Conservation (phyloP, 2,797 vertebrate species). For the Lophotriccus pileatus region DNA sequence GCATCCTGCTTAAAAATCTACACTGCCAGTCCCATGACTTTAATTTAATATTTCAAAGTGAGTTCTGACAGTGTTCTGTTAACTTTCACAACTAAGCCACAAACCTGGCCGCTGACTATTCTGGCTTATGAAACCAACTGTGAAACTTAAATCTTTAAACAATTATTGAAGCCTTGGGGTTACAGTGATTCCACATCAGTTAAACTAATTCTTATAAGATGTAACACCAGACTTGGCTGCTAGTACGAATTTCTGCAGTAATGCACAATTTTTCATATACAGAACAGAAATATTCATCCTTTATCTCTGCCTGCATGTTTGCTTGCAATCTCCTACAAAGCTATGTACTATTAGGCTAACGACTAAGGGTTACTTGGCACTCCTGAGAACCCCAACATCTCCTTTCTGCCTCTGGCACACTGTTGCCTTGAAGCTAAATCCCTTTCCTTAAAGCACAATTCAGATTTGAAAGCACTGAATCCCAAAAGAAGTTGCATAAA, state of each 20-base stretch:
- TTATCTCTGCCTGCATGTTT: not conserved
- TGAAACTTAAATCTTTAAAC: constrained; percentile 61
- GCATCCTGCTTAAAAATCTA: not conserved
- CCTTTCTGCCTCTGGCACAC: not conserved
- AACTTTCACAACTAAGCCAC: constrained; percentile 38
- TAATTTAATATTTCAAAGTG: not conserved
- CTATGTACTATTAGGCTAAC: not conserved
- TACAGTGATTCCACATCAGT: constrained; percentile 46
- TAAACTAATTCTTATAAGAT: constrained; percentile 45
- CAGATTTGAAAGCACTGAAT: not conserved
- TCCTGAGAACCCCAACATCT: not conserved
- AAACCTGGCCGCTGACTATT: constrained; percentile 22
- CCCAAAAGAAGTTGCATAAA: not conserved
- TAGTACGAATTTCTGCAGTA: constrained; percentile 19
- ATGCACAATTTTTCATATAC: not conserved
- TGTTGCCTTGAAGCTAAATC: not conserved
- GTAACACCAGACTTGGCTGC: constrained; percentile 3
- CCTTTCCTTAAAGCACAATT: not conserved
- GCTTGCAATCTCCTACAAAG: not conserved
- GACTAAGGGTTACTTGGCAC: not conserved
- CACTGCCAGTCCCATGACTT: not conserved
- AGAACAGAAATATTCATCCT: not conserved
- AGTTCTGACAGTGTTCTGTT: constrained; percentile 30
- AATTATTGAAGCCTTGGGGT: constrained; percentile 39
- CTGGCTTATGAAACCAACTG: constrained; percentile 37